Evolutionary conservation across 2,888 invertebrate genomes (phyloP).

Genomic region (Augochlorella aurata): DNA sequence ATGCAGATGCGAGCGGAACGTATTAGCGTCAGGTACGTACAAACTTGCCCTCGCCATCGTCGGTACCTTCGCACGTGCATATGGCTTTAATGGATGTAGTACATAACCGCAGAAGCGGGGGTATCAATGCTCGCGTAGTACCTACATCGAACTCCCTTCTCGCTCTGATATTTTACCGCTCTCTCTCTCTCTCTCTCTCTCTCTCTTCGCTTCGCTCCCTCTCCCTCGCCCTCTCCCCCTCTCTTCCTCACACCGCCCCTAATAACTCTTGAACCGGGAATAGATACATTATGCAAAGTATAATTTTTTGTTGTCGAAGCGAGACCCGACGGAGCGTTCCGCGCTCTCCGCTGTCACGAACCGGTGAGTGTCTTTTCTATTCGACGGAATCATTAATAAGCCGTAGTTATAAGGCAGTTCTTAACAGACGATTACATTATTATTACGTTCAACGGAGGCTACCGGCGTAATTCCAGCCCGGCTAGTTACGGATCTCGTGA

Average conservation of each 20-base stretch:
- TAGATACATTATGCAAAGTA: constrained; percentile 53
- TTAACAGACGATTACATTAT: constrained; percentile 51
- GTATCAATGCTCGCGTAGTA: constrained; percentile 63
- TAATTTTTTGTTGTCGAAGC: constrained; percentile 28
- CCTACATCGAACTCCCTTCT: constrained; percentile 32
- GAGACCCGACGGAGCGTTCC: constrained; percentile 15
- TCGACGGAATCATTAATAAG: constrained; percentile 47
- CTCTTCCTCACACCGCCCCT: not conserved
- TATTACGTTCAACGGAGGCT: constrained; percentile 44
- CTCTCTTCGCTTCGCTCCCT: too few relatives aligned
- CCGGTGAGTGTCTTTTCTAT: constrained; percentile 25
- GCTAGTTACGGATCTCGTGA: constrained; percentile 15
- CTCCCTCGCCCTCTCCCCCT: not conserved
- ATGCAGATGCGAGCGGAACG: constrained; percentile 68
- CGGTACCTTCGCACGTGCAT: constrained; percentile 69
- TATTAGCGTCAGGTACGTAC: constrained; percentile 70
- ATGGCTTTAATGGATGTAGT: constrained; percentile 72
- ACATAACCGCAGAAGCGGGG: constrained; percentile 66
- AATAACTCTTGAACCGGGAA: constrained; percentile 54
- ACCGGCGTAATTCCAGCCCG: constrained; percentile 28
- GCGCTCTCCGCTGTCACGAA: constrained; percentile 18
- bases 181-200: constrained; percentile 1
- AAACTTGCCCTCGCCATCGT: constrained; percentile 67
- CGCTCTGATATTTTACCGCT: not conserved
- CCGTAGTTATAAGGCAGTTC: constrained; percentile 48